Percentiles rank a stretch among this genome's conserved stretches.
Conservation (phyloP, 2,113 vertebrate genomes). For the Phycodurus eques region DNA sequence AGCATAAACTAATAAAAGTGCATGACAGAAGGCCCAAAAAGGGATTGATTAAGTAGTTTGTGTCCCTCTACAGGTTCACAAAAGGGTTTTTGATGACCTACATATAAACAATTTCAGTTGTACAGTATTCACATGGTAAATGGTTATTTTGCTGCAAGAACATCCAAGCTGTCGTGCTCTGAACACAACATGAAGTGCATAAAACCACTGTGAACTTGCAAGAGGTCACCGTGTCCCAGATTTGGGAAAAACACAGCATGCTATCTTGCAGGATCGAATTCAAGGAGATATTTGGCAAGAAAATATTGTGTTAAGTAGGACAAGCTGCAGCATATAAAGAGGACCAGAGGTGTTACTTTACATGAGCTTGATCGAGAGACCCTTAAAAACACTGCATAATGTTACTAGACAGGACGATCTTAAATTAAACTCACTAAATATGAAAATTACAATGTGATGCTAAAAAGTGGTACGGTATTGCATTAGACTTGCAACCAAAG, state of each 20-base stretch:
- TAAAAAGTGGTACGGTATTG: no score
- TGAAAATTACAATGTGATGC: neutral
- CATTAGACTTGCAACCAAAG: no score
- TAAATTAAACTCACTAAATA: neutral
- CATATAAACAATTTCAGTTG: neutral
- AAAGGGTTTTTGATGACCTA: neutral
- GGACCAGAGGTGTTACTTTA: slow-evolving; percentile 5
- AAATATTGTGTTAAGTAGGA: slow-evolving; percentile 2
- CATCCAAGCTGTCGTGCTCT: neutral
- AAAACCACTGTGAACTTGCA: no score
- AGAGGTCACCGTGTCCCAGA: neutral
- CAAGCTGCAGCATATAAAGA: slow-evolving; percentile 26
- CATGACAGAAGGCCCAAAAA: neutral
- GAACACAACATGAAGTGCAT: neutral
- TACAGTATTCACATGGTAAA: neutral
- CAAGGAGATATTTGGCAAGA: neutral
- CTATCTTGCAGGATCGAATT: neutral
- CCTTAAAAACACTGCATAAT: slow-evolving; percentile 21
- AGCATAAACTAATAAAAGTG: neutral
- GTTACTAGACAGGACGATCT: neutral
- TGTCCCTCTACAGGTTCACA: slow-evolving; percentile 15
- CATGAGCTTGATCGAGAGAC: slow-evolving; percentile 17
- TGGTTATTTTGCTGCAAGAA: neutral
- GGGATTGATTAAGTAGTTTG: slow-evolving; percentile 22
- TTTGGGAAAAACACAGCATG: neutral